A percentile compares a stretch with the other conserved stretches of the same genome.
Evolutionary conservation across 2,797 vertebrate species (phyloP).

Genomic region (Distichodus sexfasciatus): DNA sequence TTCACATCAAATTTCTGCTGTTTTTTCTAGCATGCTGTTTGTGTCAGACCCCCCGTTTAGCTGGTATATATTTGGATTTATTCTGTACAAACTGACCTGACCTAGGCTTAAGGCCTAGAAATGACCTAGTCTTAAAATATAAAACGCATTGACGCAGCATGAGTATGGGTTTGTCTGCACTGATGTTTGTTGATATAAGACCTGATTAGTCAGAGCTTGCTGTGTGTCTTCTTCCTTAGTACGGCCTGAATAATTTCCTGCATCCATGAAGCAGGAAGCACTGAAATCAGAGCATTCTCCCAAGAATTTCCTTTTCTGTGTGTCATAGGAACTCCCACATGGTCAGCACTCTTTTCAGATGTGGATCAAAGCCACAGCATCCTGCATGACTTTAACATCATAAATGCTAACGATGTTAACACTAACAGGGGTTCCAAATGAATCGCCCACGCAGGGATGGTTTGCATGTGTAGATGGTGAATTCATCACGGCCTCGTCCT

Average conservation of each 20-base stretch:
- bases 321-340: constrained; percentile 10
- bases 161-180: neutral
- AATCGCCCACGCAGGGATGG: neutral
- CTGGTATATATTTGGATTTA: neutral
- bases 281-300: neutral
- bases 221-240: constrained; percentile 28
- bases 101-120: too few species aligned
- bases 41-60: neutral
- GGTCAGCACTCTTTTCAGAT: neutral
- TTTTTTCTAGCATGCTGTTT: neutral
- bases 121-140: neutral
- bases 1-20: neutral
- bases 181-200: constrained; percentile 62
- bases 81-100: neutral
- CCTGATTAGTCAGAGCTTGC: constrained; percentile 59
- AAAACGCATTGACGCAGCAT: neutral
- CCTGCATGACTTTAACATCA: constrained; percentile 1
- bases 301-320: constrained; percentile 25
- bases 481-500: neutral
- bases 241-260: constrained; percentile 22
- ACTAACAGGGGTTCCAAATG: neutral
- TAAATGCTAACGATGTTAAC: constrained; percentile 4
- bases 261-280: constrained; percentile 24
- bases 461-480: neutral
- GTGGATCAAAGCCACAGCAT: constrained; percentile 21